Base-by-base conservation (phyloP, 2,797 vertebrate species). In the Leptodactylus fallax region DNA sequence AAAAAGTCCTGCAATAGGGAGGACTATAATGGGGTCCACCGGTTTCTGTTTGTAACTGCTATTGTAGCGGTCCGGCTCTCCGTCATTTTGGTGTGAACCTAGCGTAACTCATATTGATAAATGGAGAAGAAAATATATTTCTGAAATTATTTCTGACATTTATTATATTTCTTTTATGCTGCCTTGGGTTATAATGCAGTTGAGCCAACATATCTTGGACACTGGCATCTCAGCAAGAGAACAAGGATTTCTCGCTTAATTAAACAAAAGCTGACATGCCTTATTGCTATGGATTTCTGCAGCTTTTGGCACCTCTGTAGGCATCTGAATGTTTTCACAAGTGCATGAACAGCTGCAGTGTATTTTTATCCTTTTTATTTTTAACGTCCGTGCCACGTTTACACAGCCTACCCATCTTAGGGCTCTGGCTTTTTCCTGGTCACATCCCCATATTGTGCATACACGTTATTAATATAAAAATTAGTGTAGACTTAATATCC, bases 311-410 rank as follows among this genome's bases (percentile, higher is more conserved):
- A 16, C n/a, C 27, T 80, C 16, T 45, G 7, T 2, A 79, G 79
- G 65, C 21, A 25, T 63, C 58, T 45, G 49, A 82, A 82, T 58
- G 51, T 58, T 84, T 55, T 74, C 65, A 84, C 67, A 53, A 67
- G 80, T 47, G 36, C 63, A 83, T 47, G 27, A 58, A 74, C 82
- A 72, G 82, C 65, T 74, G 82, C 82, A 74, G 4, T 19, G 27
- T 72, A 82, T 67, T 82, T 82, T 67, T 82, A 82, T 67, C 80
- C 58, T 23, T 49, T 65, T 82, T 25, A 69, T 82, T 67, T 82
- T 14, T 69, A 19, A 10, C 16, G 12, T 67, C 63, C 5, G n/a
- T 51, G 63, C 14, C n/a, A 53, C 36, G 13, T 67, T 53, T 51
- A 49, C 56, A 61, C 61, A 36, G 36, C 36, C 36, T 36, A 36